A percentile compares a stretch with the other conserved stretches of the same genome.
These are phyloP conservation scores for Pinctada fucata DNA, from an alignment of 2,888 invertebrate genomes.

Conservation along the genomic window DNA sequence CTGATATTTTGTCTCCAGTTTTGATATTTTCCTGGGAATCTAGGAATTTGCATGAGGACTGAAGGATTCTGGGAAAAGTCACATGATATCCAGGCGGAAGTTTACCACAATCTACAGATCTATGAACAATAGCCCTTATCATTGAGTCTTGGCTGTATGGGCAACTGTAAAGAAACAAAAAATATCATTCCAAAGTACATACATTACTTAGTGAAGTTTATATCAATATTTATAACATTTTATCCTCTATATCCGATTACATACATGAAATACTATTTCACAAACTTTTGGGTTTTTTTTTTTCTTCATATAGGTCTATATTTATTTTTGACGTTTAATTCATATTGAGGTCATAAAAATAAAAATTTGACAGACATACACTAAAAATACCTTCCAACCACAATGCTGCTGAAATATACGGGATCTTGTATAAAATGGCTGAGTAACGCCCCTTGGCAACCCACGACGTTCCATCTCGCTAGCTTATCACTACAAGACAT, in stretches of 20 bases:
- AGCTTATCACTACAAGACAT: constrained; percentile 97
- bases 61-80: constrained; percentile 53
- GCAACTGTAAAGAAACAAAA: constrained; percentile 50
- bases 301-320: background rate
- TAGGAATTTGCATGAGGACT: constrained; percentile 56
- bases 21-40: constrained; percentile 50
- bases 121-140: constrained; percentile 63
- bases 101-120: constrained; percentile 61
- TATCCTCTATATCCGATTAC: too few relatives aligned
- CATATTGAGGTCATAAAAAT: background rate
- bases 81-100: constrained; percentile 63
- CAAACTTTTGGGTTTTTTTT: background rate
- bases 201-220: background rate
- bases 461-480: constrained; percentile 90
- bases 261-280: too few relatives aligned
- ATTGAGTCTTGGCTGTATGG: constrained; percentile 59
- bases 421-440: constrained; percentile 83
- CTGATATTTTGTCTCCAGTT: constrained; percentile 40
- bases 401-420: constrained; percentile 84
- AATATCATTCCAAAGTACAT: constrained; percentile 4
- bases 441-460: constrained; percentile 89
- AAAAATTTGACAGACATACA: too few relatives aligned
- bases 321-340: background rate
- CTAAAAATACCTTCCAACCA: constrained; percentile 82
- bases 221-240: too few relatives aligned